These are phyloP conservation scores for Zaprionus nigranus DNA, from an alignment of 1,140 invertebrate species.

Conservation along the genomic window DNA sequence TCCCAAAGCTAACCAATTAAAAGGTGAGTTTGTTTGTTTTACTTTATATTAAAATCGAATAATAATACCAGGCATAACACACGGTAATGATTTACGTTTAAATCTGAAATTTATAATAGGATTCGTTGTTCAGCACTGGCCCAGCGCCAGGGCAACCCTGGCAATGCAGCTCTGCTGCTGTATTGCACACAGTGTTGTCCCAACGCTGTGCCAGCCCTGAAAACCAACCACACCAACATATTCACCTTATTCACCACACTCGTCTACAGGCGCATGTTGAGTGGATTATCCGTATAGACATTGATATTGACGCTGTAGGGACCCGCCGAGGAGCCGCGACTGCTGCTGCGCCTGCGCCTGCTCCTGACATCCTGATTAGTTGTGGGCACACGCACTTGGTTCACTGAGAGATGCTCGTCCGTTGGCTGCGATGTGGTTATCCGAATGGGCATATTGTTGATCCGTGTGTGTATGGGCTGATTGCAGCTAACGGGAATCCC, in stretches of 20 bases:
- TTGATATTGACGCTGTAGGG: constrained; percentile 68
- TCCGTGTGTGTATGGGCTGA: constrained; percentile 43
- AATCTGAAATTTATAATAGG: not conserved
- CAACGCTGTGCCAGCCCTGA: constrained; percentile 13
- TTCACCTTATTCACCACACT: not conserved
- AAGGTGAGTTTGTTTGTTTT: constrained; percentile 6
- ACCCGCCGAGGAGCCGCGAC: not conserved
- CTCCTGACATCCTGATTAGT: not conserved
- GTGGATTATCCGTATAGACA: constrained; percentile 63
- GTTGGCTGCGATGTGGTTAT: constrained; percentile 55
- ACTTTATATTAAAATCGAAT: constrained; percentile 2
- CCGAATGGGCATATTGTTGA: constrained; percentile 68
- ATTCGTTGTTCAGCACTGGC: not conserved
- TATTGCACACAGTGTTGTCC: constrained; percentile 16
- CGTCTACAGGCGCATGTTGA: constrained; percentile 43
- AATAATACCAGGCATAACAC: constrained; percentile 1
- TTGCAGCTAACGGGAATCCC: constrained; percentile 9
- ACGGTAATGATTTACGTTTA: constrained; percentile 18
- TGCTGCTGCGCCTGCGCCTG: not conserved
- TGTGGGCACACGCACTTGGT: constrained; percentile 39
- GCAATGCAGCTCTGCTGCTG: not conserved
- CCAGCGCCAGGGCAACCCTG: constrained; percentile 7
- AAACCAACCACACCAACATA: not conserved
- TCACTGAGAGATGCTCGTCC: constrained; percentile 42
- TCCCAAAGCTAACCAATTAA: constrained; percentile 10